Conservation (phyloP, 2,113 vertebrate species). For the Forbesichthys agassizii region DNA sequence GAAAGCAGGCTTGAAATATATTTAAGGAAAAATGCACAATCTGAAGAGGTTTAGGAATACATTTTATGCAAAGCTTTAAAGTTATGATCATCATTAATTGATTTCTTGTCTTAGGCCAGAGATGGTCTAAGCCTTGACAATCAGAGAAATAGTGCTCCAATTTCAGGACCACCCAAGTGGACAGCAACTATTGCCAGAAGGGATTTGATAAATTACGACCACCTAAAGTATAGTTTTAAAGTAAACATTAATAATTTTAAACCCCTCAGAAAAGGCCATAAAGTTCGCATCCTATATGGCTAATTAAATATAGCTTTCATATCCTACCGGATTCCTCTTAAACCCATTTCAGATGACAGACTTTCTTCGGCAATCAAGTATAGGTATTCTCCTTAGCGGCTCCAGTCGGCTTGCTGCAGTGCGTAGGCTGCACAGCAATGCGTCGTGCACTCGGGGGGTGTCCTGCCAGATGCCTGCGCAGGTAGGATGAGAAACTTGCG, state of each 20-base stretch:
- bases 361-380: conserved; percentile 9
- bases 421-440: conserved; percentile 43
- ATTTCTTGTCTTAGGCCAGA: too few species aligned
- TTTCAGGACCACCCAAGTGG: too few species aligned
- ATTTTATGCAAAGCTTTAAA: background rate
- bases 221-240: conserved; percentile 5
- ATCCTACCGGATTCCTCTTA: conserved; percentile 56
- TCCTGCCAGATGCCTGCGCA: conserved; percentile 47
- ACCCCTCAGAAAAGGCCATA: conserved; percentile 1
- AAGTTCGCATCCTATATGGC: background rate
- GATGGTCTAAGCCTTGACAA: too few species aligned
- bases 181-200: background rate
- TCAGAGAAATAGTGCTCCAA: too few species aligned
- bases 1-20: background rate
- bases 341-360: conserved; percentile 55
- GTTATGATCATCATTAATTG: background rate
- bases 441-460: background rate
- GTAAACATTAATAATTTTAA: background rate
- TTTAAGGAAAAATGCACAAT: background rate
- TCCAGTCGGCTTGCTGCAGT: conserved; percentile 64
- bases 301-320: background rate
- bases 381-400: conserved; percentile 33
- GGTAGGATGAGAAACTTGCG: conserved; percentile 40
- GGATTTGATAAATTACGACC: background rate
- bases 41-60: background rate